Evolutionary conservation across 2,797 vertebrate genomes (phyloP).

Genomic region (Tragelaphus eurycerus): DNA sequence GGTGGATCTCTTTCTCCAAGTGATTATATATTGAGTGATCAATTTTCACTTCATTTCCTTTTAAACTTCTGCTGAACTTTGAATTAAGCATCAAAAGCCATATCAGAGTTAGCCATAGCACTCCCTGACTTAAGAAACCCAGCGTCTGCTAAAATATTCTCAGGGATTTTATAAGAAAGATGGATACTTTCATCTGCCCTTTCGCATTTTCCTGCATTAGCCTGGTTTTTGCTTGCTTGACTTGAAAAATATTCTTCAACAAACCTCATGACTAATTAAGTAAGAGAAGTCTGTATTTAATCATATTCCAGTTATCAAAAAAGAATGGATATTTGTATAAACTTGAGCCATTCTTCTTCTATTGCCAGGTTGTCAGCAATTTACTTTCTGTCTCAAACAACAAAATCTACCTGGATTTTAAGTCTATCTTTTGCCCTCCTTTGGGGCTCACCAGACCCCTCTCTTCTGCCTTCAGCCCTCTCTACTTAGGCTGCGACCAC

Average conservation of each 20-base stretch:
- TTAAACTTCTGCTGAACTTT: conserved; percentile 53
- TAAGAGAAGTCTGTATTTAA: not conserved
- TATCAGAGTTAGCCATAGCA: not conserved
- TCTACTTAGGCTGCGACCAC: not conserved
- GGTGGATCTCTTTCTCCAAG: not conserved
- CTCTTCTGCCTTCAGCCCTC: not conserved
- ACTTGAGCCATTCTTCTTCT: not conserved
- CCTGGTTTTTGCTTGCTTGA: not conserved
- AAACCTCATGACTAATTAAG: conserved; percentile 39
- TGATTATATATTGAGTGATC: conserved; percentile 13
- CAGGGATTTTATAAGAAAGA: not conserved
- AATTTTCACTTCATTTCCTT: conserved; percentile 51
- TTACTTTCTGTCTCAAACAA: not conserved
- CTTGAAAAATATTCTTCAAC: conserved; percentile 28
- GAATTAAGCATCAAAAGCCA: not conserved
- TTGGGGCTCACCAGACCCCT: not conserved
- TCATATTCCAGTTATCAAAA: conserved; percentile 1
- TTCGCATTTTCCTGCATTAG: not conserved
- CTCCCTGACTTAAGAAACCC: not conserved
- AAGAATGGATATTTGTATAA: not conserved
- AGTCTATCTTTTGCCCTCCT: not conserved
- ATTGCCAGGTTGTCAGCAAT: not conserved
- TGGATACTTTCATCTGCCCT: not conserved
- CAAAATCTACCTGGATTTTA: not conserved
- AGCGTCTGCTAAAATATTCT: not conserved